Evolutionary conservation across 23 tunicate species (phyloP).

Genomic region (Oikopleura dioica): DNA sequence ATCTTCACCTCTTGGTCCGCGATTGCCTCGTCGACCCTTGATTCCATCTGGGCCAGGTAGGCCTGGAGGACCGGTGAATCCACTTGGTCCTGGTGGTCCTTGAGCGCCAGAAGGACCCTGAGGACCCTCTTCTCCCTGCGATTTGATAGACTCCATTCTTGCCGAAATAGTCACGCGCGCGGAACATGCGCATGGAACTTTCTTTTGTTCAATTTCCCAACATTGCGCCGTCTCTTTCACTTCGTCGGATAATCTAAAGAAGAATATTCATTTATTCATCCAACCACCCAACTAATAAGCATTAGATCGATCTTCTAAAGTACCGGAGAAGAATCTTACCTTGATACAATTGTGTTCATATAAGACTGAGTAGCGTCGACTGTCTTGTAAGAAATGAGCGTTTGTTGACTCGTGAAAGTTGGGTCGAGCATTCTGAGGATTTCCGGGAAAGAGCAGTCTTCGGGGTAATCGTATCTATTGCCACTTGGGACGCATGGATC

Average conservation of each 20-base stretch:
- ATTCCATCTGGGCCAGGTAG: background rate
- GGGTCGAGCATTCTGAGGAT: background rate
- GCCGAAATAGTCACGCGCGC: background rate
- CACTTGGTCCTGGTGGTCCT: background rate
- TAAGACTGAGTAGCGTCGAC: background rate
- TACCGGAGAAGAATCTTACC: no score
- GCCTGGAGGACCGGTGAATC: constrained; percentile 2
- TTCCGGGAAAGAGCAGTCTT: background rate
- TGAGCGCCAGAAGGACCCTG: background rate
- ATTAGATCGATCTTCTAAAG: no score
- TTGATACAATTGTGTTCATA: background rate
- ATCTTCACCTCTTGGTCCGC: background rate
- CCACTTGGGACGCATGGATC: background rate
- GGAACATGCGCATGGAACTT: background rate
- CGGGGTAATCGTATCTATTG: background rate
- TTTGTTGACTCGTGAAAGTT: background rate
- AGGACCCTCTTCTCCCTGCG: background rate
- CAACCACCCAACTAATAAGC: no score
- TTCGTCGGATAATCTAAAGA: background rate
- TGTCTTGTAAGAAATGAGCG: background rate
- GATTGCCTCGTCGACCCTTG: background rate
- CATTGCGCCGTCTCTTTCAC: background rate
- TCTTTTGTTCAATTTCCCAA: background rate
- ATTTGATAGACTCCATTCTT: no score
- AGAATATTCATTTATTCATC: no score